Base-by-base conservation (phyloP, 1,140 invertebrate species). In the Schmidtea mediterranea region DNA sequence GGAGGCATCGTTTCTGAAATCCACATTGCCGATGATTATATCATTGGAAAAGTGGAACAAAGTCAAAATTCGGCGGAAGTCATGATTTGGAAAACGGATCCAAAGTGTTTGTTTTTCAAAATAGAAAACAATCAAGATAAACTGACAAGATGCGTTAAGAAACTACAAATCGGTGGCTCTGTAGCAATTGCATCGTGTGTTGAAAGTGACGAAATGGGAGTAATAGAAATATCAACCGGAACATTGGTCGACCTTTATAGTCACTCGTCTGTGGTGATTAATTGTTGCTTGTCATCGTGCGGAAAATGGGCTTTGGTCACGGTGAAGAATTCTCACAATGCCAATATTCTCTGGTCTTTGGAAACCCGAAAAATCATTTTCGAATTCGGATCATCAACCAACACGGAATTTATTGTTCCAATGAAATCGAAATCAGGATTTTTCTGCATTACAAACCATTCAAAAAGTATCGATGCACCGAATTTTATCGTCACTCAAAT, bases 171-270 rank as follows among this genome's bases (percentile, higher is more conserved):
- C 12, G 18, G 40, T 6, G 10, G 3, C 12, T 23, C 40, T 19
- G 18, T 19, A 12, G 56, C 55, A 1, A 60, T 57, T 49, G 57
- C 58, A 16, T 51, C 48, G 23, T 63, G 62, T 49, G 43, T 51
- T 2, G 36, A 55, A 32, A 62, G 62, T 50, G 62, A 65, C 45
- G 62, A 62, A 49, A 52, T 65, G 1, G 62, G 60, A 0, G 57
- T 65, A 18, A 57, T 63, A 36, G 58, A 62, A 47, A 61, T 65
- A 59, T 21, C 38, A 19, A 58, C 53, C 46, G 62, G 62, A 1
- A 36, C 51, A n/a, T 55, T 65, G 55, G 26, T 58, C 2, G 60
- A 63, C 49, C 54, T 65, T 8, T 51, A 63, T n/a, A 63, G 60
- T 1, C 62, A 65, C 48, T 59, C 61, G 38, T 53, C 51, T 22